Evolutionary conservation across 2,797 vertebrate genomes (phyloP).

Genomic region (Rhodeus uyekii): DNA sequence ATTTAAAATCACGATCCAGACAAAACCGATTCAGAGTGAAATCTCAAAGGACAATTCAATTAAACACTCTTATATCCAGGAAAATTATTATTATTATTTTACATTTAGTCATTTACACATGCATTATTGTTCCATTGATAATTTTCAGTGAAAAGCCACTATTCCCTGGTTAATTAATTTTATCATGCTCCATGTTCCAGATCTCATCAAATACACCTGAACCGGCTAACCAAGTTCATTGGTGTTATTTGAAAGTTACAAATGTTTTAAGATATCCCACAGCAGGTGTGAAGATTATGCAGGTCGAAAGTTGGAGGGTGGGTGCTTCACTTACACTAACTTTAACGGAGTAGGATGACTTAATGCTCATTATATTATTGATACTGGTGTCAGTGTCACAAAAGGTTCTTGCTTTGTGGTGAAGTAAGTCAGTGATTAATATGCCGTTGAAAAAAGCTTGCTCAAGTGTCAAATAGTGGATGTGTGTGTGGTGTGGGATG

Average conservation of each 20-base stretch:
- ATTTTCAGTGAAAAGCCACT: neutral
- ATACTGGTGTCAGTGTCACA: conserved; percentile 11
- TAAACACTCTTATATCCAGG: neutral
- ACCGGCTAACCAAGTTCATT: conserved; percentile 1
- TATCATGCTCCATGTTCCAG: neutral
- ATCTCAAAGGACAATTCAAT: neutral
- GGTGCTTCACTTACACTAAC: neutral
- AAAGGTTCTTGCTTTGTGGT: conserved; percentile 1
- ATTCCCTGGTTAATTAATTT: neutral
- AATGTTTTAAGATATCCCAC: neutral
- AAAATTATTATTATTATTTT: too few relatives aligned
- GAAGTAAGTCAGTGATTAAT: conserved; percentile 46
- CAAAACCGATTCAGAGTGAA: neutral
- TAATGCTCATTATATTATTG: conserved; percentile 8
- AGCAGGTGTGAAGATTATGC: neutral
- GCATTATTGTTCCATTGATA: neutral
- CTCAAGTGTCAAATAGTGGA: conserved; percentile 47
- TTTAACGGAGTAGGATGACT: neutral
- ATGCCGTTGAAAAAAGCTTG: conserved; percentile 36
- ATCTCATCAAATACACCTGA: conserved; percentile 19
- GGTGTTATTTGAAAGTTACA: conserved; percentile 15
- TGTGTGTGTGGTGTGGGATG: conserved; percentile 54
- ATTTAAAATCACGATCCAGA: neutral
- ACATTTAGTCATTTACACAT: neutral
- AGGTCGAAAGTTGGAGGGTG: neutral